phyloP scores from a whole-genome alignment of 2,888 invertebrate species.

The Tinea trinotella region DNA sequence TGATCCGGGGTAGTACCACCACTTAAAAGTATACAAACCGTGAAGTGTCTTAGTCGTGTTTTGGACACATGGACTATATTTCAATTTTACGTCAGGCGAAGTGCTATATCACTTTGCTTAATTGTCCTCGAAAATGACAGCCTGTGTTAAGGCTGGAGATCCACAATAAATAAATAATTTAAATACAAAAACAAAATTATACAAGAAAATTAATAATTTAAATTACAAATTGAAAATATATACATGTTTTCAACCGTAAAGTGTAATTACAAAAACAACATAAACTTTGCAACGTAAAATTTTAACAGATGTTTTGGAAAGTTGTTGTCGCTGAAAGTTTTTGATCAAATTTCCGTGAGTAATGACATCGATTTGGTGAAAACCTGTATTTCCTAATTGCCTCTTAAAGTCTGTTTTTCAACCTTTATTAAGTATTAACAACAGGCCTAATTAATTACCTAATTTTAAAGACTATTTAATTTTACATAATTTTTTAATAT shows the following conservation, averaged over 20 bases:
- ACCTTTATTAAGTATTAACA: neutral
- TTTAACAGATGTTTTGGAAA: neutral
- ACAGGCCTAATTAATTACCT: neutral
- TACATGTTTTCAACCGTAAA: too few species aligned
- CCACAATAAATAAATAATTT: neutral
- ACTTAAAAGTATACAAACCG: too few species aligned
- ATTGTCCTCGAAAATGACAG: too few species aligned
- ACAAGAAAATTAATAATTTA: too few species aligned
- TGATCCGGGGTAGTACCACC: too few species aligned
- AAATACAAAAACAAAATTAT: neutral
- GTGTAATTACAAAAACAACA: slow-evolving; percentile 3
- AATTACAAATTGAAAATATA: too few species aligned
- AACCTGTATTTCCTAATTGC: slow-evolving; percentile 7
- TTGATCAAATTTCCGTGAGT: slow-evolving; percentile 1
- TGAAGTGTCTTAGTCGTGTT: too few species aligned
- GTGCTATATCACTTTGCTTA: too few species aligned
- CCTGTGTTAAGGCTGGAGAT: neutral
- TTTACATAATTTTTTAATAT: too few species aligned
- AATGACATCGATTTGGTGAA: slow-evolving; percentile 1
- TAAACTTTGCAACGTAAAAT: neutral
- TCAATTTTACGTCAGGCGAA: too few species aligned
- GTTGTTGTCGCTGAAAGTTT: slow-evolving; percentile 6
- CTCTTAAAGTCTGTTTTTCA: slow-evolving; percentile 10
- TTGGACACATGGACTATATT: too few species aligned
- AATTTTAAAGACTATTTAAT: neutral